Evolutionary conservation across 1,140 invertebrate genomes (phyloP).

Genomic region (Penaeus indicus): DNA sequence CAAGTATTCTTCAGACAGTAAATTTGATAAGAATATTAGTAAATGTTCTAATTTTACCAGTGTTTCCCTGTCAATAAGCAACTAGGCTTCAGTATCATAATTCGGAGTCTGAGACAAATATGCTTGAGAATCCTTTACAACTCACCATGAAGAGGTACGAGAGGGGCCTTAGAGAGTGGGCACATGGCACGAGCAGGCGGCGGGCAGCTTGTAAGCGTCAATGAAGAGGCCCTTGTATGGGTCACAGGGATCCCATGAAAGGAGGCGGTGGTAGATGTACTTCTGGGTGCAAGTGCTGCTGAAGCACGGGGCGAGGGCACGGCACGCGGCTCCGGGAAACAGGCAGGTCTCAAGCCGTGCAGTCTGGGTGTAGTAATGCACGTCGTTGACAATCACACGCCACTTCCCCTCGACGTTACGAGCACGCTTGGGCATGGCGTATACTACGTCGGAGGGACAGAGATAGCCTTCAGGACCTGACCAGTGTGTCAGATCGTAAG

Average conservation of each 20-base stretch:
- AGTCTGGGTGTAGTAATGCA: too few relatives aligned
- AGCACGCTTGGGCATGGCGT: slow-evolving; percentile 57
- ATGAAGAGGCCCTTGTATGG: slow-evolving; percentile 66
- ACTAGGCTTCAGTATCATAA: too few relatives aligned
- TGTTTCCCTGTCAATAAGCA: too few relatives aligned
- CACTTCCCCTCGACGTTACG: slow-evolving; percentile 65
- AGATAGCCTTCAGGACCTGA: slow-evolving; percentile 68
- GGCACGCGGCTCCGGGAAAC: slow-evolving; percentile 63
- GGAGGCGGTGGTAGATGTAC: slow-evolving; percentile 66
- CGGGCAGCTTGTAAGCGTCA: slow-evolving; percentile 66
- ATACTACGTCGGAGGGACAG: slow-evolving; percentile 48
- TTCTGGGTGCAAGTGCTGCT: slow-evolving; percentile 66
- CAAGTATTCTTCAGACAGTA: too few relatives aligned
- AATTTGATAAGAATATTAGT: too few relatives aligned
- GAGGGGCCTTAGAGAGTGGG: slow-evolving; percentile 29
- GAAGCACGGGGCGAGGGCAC: slow-evolving; percentile 66
- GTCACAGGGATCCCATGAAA: slow-evolving; percentile 67
- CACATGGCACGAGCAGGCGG: slow-evolving; percentile 67
- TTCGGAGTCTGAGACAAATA: too few relatives aligned
- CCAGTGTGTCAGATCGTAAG: slow-evolving; percentile 60
- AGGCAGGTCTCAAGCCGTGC: slow-evolving; percentile 43
- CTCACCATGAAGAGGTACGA: too few relatives aligned
- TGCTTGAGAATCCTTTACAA: too few relatives aligned
- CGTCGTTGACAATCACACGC: slow-evolving; percentile 65
- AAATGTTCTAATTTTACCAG: too few relatives aligned